A percentile compares a stretch with the other conserved stretches of the same genome.
These are phyloP conservation scores for Scaptomyza flava DNA, from an alignment of 2,888 invertebrate genomes.

Conservation along the genomic window DNA sequence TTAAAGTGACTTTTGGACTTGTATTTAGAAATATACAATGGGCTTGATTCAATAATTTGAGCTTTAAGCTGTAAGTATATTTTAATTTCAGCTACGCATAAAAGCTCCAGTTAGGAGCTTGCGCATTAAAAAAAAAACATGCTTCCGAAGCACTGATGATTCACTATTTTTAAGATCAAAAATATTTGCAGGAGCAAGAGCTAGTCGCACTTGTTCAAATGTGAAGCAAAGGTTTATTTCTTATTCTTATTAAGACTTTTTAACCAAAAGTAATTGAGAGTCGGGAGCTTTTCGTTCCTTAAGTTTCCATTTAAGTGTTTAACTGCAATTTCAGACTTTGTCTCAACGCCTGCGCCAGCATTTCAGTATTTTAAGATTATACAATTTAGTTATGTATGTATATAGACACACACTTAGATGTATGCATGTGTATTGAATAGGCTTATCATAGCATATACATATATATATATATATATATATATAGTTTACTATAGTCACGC, in stretches of 20 bases:
- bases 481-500: not conserved
- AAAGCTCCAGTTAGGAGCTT: not conserved
- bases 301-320: slow-evolving; percentile 18
- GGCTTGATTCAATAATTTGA: not conserved
- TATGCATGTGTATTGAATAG: slow-evolving; percentile 3
- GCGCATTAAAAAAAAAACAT: not conserved
- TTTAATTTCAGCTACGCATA: not conserved
- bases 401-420: slow-evolving; percentile 5
- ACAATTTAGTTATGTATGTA: slow-evolving; percentile 12
- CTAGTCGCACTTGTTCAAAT: not conserved
- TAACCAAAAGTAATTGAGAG: slow-evolving; percentile 3
- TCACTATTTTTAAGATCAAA: not conserved
- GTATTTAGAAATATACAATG: not conserved
- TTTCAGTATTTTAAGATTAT: slow-evolving; percentile 25
- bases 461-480: not conserved
- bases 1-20: not conserved
- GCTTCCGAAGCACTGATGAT: not conserved
- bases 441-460: not conserved
- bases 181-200: not conserved
- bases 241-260: not conserved
- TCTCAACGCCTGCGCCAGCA: slow-evolving; percentile 41
- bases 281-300: slow-evolving; percentile 17
- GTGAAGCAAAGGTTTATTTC: not conserved
- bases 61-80: not conserved
- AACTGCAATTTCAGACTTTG: slow-evolving; percentile 57